Evolutionary conservation across 1,140 invertebrate genomes (phyloP).

Genomic region (Globodera ellingtonae): DNA sequence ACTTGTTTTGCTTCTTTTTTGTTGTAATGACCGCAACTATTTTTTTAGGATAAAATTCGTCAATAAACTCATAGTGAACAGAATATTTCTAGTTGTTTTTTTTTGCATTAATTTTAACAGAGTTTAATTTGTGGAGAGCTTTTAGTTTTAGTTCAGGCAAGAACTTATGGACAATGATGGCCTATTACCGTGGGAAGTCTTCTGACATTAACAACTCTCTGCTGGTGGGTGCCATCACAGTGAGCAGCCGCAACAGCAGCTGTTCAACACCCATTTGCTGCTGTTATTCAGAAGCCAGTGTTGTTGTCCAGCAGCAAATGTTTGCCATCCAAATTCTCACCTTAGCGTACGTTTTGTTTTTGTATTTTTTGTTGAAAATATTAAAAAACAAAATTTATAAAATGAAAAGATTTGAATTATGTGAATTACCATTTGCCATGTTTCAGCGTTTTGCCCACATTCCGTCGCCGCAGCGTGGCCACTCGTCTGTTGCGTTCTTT

Average conservation of each 20-base stretch:
- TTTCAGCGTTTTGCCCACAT: conserved; percentile 18
- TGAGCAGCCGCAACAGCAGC: neutral
- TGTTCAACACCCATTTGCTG: neutral
- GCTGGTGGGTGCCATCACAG: conserved; percentile 20
- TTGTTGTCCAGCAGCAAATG: neutral
- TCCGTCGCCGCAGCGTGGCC: conserved; percentile 15
- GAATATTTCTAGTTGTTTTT: too few relatives aligned
- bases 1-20: too few relatives aligned
- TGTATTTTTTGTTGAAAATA: too few relatives aligned
- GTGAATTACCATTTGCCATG: too few relatives aligned
- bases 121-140: neutral
- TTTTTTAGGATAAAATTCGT: too few relatives aligned
- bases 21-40: too few relatives aligned
- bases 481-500: neutral
- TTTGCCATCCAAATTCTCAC: conserved; percentile 12
- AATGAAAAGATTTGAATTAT: too few relatives aligned
- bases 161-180: conserved; percentile 25
- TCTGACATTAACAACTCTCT: neutral
- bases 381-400: too few relatives aligned
- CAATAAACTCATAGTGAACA: too few relatives aligned
- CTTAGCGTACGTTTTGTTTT: conserved; percentile 16
- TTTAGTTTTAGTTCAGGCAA: neutral
- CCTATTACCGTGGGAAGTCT: neutral
- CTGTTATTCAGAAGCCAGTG: too few relatives aligned
- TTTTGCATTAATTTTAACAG: too few relatives aligned